Conservation (phyloP, 2,888 invertebrate genomes). For the Dryadula phaetusa region DNA sequence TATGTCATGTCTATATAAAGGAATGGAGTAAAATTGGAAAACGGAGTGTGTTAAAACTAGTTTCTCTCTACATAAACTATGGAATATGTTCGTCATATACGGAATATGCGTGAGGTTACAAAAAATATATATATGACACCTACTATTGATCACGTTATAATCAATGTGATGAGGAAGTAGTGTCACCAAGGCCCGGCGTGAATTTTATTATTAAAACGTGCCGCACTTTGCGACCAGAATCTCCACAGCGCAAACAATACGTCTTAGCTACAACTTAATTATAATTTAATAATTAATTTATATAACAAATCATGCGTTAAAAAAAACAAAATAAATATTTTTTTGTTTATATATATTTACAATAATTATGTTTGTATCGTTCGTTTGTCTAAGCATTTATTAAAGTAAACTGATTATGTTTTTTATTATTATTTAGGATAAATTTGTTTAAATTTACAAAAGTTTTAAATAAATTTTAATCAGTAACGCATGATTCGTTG, state of each 20-base stretch:
- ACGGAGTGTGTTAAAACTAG: neutral
- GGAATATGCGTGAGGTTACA: neutral
- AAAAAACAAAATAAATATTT: too few relatives aligned
- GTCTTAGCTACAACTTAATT: neutral
- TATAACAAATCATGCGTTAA: too few relatives aligned
- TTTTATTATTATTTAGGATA: too few relatives aligned
- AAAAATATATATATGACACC: neutral
- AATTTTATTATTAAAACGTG: slow-evolving; percentile 21
- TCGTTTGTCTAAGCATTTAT: too few relatives aligned
- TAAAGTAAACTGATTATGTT: too few relatives aligned
- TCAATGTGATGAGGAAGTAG: slow-evolving; percentile 17
- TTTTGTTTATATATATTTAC: too few relatives aligned
- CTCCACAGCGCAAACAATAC: neutral
- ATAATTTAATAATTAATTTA: neutral
- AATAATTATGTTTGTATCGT: too few relatives aligned
- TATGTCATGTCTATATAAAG: too few relatives aligned
- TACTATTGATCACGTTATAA: slow-evolving; percentile 6
- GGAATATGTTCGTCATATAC: too few relatives aligned
- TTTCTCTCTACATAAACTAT: neutral
- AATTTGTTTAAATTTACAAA: too few relatives aligned
- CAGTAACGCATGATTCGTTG: too few relatives aligned
- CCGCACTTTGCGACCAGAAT: neutral
- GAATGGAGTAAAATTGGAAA: neutral
- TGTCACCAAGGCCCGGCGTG: neutral
- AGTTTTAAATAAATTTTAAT: too few relatives aligned